These are phyloP conservation scores for Chrysotoxum bicinctum DNA, from an alignment of 2,888 invertebrate genomes.

Conservation along the genomic window DNA sequence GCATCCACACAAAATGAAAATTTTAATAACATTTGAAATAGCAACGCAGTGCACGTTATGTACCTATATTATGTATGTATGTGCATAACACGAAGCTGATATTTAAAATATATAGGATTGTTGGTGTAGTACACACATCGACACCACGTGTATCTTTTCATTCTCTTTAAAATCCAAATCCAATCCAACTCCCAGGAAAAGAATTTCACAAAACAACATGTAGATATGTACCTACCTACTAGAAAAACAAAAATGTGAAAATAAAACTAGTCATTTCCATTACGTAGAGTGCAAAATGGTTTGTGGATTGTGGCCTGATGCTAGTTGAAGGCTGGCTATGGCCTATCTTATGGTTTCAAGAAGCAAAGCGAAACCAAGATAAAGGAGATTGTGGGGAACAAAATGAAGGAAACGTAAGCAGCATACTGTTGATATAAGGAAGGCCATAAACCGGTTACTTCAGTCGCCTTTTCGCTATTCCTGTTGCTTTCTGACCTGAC, in stretches of 20 bases:
- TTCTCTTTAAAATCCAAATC: background rate
- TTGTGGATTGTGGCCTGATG: background rate
- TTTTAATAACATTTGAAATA: background rate
- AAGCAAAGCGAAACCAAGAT: background rate
- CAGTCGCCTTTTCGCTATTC: background rate
- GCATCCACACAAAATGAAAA: background rate
- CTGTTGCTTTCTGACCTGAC: background rate
- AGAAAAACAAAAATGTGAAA: background rate
- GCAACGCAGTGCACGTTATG: background rate
- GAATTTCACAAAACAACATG: background rate
- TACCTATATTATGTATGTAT: no score
- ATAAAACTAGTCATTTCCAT: background rate
- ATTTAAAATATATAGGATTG: background rate
- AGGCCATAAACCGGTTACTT: slow-evolving; percentile 4
- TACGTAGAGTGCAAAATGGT: background rate
- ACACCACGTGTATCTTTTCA: background rate
- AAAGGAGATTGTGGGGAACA: background rate
- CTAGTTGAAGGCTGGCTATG: background rate
- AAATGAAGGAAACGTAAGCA: background rate
- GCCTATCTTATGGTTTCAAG: background rate
- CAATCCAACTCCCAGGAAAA: background rate
- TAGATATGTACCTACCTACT: background rate
- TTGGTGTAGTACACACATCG: background rate
- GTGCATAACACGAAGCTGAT: background rate
- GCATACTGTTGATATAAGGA: background rate